Evolutionary conservation across 1,140 invertebrate species (phyloP), one percentile per base, ranked within the genome.

Genomic region (Doryteuthis pealeii): DNA sequence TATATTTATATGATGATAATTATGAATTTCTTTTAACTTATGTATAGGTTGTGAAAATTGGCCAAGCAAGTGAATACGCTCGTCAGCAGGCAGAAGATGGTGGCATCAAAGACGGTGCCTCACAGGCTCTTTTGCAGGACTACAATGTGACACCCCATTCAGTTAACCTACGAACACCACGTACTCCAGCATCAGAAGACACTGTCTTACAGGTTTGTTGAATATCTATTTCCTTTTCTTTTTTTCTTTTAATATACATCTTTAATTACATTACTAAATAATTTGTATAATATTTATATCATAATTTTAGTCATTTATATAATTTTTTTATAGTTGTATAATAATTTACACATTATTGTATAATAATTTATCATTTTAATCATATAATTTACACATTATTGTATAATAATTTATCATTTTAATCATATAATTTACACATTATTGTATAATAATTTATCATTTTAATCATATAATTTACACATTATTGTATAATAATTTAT

Each of bases 21-120:
- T n/a, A n/a, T n/a, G 31, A 28, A 26, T 26, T 75, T 31, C n/a
- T 31, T 28, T 69, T 68, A n/a, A n/a, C 83, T 26, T 95, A 62
- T 92, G 94, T 81, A 40, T 93, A 97, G 91, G 97, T 99, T 14
- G 95, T 99, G 0, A 99, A 99, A 89, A 90, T 99, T 71, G 98
- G 98, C 0, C 92, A 95, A 78, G 95, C 96, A 12, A 98, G 95
- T 82, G 96, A 99, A 89, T 93, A 94, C 78, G 96, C 96, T 6
- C 91, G 95, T 74, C 96, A 97, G 88, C 92, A 95, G 22, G 96
- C 94, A 0, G 93, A 94, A 45, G 96, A 95, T 79, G 79, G 80
- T 14, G 93, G 92, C 77, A 93, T 92, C 45, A 91, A 92, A 54
- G 91, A 92, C 77, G 84, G 85, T 4, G 91, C 93, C 3, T 96